Evolutionary conservation across 2,113 vertebrate species (phyloP), one percentile per base, ranked within the genome.

Genomic region (Chloebia gouldiae): DNA sequence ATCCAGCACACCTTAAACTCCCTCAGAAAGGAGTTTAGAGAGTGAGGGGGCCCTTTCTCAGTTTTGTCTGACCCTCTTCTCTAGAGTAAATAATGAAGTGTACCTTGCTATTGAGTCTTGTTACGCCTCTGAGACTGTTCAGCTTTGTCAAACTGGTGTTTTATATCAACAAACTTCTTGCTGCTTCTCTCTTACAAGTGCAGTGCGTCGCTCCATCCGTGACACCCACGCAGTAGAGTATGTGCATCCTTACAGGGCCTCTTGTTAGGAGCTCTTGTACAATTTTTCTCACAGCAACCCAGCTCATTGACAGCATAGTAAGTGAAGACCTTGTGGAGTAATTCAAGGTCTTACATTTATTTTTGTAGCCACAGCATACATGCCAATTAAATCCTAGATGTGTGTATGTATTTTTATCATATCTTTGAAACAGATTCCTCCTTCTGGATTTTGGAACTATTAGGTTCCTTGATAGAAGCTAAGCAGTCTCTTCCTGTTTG

Each of bases 191-290:
- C 70, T 63, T 28, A 37, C 49, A 28, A 83, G 71, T 20, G 31
- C 39, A 16, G 40, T 24, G 49, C 0, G 0, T 61, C 1, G 2
- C 63, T 69, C 10, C 40, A 20, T 40, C 54, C 2, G 0, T 0
- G 4, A 23, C 63, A 23, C 61, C 20, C 22, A 20, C 0, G 0
- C 35, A 30, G 11, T 6, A 13, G 44, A 56, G 15, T 22, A 4
- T 33, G 5, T 17, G 16, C 8, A 33, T 72, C 57, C 23, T 79
- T 71, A 44, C 15, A 30, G 22, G 24, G 13, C 28, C 33, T 80
- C 19, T 75, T 49, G 12, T 47, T 63, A n/a, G 1, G 2, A 89
- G 16, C 25, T 33, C 45, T 37, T 3, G 1, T 50, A 35, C 6
- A 5, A 2, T 71, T 78, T 69, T 93, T 77, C n/a, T 70, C 40